Conservation (phyloP, 1,140 invertebrate genomes). For the Propsilocerus akamusi region DNA sequence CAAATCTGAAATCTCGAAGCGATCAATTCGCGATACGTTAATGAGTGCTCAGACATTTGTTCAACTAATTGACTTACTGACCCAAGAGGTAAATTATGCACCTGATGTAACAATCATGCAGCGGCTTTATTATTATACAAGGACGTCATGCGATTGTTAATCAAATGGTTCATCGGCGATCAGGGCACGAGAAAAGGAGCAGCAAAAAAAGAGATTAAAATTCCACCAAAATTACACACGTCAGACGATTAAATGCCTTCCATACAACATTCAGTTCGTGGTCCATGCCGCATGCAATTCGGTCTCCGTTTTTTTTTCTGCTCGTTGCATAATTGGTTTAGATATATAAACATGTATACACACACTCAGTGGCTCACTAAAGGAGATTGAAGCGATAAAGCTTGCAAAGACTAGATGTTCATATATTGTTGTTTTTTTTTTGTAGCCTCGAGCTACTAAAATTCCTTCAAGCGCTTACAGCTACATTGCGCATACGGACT, state of each 20-base stretch:
- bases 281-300: constrained; percentile 1
- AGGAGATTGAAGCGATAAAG: too few relatives aligned
- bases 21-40: too few relatives aligned
- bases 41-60: too few relatives aligned
- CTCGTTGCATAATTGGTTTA: constrained; percentile 2
- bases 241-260: background rate
- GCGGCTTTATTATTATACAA: background rate
- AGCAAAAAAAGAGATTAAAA: constrained; percentile 4
- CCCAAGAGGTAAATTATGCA: constrained; percentile 2
- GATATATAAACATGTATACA: too few relatives aligned
- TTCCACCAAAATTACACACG: constrained; percentile 2
- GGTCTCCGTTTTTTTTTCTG: background rate
- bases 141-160: background rate
- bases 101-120: background rate
- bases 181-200: background rate
- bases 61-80: too few relatives aligned
- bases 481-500: background rate
- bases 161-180: background rate
- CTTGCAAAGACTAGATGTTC: too few relatives aligned
- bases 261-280: too few relatives aligned
- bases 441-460: background rate
- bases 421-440: too few relatives aligned
- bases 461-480: background rate
- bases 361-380: too few relatives aligned
- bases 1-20: too few relatives aligned